Percentiles rank a stretch among this genome's conserved stretches.
These are phyloP conservation scores for Neuroterus valhalla DNA, from an alignment of 1,140 invertebrate species.

Conservation along the genomic window DNA sequence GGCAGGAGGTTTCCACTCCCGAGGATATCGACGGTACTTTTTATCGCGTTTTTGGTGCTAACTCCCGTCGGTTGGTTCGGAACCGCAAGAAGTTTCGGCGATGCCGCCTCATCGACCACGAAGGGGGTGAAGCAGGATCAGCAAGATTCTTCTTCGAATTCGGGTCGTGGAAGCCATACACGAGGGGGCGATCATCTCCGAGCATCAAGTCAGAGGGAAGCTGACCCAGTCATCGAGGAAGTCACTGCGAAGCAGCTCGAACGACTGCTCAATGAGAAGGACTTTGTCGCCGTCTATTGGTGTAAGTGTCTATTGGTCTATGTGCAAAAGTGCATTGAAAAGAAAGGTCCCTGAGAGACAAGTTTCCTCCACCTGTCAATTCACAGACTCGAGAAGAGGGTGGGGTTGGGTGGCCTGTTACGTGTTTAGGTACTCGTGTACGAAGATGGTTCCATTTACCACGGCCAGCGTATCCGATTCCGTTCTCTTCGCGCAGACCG, in stretches of 20 bases:
- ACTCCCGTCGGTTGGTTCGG: conserved; percentile 46
- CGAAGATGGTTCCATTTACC: conserved; percentile 38
- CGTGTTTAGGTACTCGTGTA: conserved; percentile 38
- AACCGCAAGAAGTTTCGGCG: conserved; percentile 40
- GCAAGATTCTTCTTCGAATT: conserved; percentile 25
- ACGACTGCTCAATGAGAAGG: conserved; percentile 89
- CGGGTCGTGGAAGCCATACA: conserved; percentile 28
- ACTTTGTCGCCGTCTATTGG: conserved; percentile 96
- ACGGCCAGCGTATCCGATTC: conserved; percentile 29
- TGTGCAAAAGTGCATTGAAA: background rate
- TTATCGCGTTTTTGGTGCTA: conserved; percentile 58
- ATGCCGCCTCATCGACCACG: conserved; percentile 46
- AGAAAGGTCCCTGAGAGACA: too few relatives aligned
- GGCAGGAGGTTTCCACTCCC: conserved; percentile 58
- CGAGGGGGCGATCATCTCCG: conserved; percentile 37
- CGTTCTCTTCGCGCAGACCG: conserved; percentile 5
- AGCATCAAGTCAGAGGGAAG: conserved; percentile 68
- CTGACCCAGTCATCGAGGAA: conserved; percentile 91
- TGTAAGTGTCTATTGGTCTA: conserved; percentile 84
- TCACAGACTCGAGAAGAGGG: background rate
- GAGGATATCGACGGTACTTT: conserved; percentile 53
- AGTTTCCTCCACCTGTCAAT: conserved; percentile 9
- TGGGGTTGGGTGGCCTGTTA: background rate
- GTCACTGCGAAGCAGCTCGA: conserved; percentile 93
- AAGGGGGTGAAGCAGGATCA: conserved; percentile 51